Conservation (phyloP, 2,888 invertebrate species). For the Diaphora mendica region DNA sequence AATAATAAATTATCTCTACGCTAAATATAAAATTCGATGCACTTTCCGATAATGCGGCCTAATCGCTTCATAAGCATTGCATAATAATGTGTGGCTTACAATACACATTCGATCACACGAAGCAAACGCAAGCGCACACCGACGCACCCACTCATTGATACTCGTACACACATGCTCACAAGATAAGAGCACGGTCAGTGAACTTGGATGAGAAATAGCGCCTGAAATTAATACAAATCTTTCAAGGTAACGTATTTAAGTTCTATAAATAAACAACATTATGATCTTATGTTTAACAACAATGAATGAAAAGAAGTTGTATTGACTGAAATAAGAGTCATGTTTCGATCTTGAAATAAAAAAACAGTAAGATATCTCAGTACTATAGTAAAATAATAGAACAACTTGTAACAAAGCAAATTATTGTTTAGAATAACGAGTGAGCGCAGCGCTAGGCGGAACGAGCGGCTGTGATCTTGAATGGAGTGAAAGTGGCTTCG, state of each 20-base stretch:
- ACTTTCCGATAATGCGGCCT: conserved; percentile 64
- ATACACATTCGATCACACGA: conserved; percentile 57
- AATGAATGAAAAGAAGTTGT: conserved; percentile 18
- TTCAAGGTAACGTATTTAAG: conserved; percentile 47
- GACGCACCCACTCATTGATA: conserved; percentile 53
- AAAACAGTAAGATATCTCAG: conserved; percentile 14
- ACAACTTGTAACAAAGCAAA: conserved; percentile 59
- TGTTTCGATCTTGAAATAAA: conserved; percentile 6
- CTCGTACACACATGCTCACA: conserved; percentile 62
- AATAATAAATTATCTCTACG: conserved; percentile 39
- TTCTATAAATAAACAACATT: conserved; percentile 39
- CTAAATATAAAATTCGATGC: conserved; percentile 57
- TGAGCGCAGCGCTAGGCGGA: conserved; percentile 66
- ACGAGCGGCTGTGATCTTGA: conserved; percentile 76
- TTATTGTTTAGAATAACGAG: conserved; percentile 62
- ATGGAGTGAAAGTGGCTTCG: conserved; percentile 82
- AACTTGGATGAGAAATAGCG: conserved; percentile 76
- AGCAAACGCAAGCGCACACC: conserved; percentile 61
- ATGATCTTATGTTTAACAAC: conserved; percentile 11
- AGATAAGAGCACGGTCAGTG: conserved; percentile 80
- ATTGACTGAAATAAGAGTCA: conserved; percentile 34
- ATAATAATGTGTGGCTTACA: conserved; percentile 72
- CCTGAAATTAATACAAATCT: conserved; percentile 75
- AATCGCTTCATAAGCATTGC: conserved; percentile 71
- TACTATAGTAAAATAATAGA: conserved; percentile 51